Conservation (phyloP, 2,797 vertebrate species). For the Sandelia bainsii region DNA sequence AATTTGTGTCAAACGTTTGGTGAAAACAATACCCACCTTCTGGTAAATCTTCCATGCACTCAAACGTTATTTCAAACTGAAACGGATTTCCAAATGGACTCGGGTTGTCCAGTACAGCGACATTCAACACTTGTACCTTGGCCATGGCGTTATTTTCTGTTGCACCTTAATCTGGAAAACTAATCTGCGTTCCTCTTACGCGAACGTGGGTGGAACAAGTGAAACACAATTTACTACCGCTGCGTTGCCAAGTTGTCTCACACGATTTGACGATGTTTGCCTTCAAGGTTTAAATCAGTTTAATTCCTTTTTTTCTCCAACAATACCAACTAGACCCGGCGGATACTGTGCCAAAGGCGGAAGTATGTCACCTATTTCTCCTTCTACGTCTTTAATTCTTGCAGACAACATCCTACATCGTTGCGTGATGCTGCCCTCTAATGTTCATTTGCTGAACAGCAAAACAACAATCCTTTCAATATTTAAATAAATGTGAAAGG, state of each 20-base stretch:
- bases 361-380: slow-evolving; percentile 60
- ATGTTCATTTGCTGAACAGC: slow-evolving; percentile 7
- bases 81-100: slow-evolving; percentile 91
- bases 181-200: background rate
- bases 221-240: background rate
- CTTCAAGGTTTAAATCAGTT: background rate
- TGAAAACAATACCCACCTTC: slow-evolving; percentile 83
- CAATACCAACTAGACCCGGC: slow-evolving; percentile 14
- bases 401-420: background rate
- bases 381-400: slow-evolving; percentile 10
- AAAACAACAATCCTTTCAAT: too few relatives aligned
- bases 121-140: slow-evolving; percentile 89
- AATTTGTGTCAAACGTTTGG: background rate
- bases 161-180: slow-evolving; percentile 1
- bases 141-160: slow-evolving; percentile 77
- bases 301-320: slow-evolving; percentile 13
- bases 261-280: too few relatives aligned
- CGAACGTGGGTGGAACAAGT: background rate
- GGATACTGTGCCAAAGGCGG: slow-evolving; percentile 13
- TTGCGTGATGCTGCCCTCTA: slow-evolving; percentile 2
- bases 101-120: slow-evolving; percentile 89
- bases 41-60: slow-evolving; percentile 91
- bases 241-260: background rate
- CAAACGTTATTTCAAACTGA: slow-evolving; percentile 94
- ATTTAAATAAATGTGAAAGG: too few relatives aligned